phyloP scores from a whole-genome alignment of 2,888 invertebrate species.

The Drosophila nr. fundita region DNA sequence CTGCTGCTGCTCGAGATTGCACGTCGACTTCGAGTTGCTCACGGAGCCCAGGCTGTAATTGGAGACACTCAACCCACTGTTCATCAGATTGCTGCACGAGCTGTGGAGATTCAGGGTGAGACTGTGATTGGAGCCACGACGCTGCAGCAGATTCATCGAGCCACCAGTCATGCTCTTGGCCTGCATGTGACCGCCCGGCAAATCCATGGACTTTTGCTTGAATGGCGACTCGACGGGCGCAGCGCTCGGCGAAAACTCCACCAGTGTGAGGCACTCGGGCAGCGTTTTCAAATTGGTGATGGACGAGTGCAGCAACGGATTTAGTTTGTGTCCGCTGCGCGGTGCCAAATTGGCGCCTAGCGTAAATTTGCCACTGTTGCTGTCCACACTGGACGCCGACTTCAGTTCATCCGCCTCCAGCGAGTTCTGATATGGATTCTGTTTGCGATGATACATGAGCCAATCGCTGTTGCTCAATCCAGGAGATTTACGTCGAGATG shows the following conservation, averaged over 20 bases:
- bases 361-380: conserved; percentile 60
- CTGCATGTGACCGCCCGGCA: conserved; percentile 53
- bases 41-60: conserved; percentile 87
- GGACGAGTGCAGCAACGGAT: conserved; percentile 84
- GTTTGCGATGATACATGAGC: conserved; percentile 77
- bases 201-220: conserved; percentile 80
- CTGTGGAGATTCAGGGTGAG: conserved; percentile 87
- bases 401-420: conserved; percentile 66
- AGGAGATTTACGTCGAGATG: conserved; percentile 64
- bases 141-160: conserved; percentile 85
- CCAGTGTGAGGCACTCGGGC: conserved; percentile 89
- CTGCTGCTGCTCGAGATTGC: conserved; percentile 72
- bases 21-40: conserved; percentile 80
- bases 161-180: conserved; percentile 56
- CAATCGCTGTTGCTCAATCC: conserved; percentile 71
- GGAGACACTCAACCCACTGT: conserved; percentile 86
- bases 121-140: conserved; percentile 88
- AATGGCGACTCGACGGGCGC: conserved; percentile 64
- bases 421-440: conserved; percentile 72
- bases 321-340: conserved; percentile 75
- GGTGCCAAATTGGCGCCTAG: conserved; percentile 64
- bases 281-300: conserved; percentile 90
- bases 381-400: conserved; percentile 67
- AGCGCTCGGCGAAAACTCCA: conserved; percentile 86
- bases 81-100: conserved; percentile 85